Evolutionary conservation across 2,888 invertebrate species (phyloP), one percentile per base, ranked within the genome.

Genomic region (Laspeyria flexula): DNA sequence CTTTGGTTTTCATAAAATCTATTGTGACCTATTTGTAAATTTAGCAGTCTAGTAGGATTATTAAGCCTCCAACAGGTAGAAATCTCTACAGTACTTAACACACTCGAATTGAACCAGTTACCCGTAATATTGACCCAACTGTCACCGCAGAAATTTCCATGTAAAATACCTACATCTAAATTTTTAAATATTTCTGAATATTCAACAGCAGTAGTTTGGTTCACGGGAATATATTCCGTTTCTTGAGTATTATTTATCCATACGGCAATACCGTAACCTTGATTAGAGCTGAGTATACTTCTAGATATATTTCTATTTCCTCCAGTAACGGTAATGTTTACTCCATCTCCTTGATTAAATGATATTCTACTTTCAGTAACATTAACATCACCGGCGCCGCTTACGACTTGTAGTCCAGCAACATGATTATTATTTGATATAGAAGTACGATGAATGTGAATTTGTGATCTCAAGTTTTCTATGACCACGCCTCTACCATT

Each of bases 251-350:
- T 95, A 79, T 99, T 99, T 47, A 98, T 87, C 97, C 98, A 98
- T 6, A 98, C 94, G 0, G 98, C 96, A 15, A 98, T 84, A 1
- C 99, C 99, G 72, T 97, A 96, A 6, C 98, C 97, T 60, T 94
- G 94, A 85, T 99, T 99, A 0, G 97, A 96, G 42, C 96, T 96
- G 16, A 99, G 90, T 18, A 95, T 95, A 35, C 97, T 96, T 66
- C 95, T 93, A 9, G 99, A 99, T 54, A 99, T 94, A 75, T 99
- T 98, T 58, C 98, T 94, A 70, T 96, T 96, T 0, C 99, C 99
- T 0, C 99, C 99, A 1, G 97, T 96, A 55, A 97, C 97, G 0
- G 99, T 98, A 9, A 99, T 96, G 82, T 99, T 99, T 7, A 99
- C 94, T 0, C 99, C 99, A 75, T 98, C 98, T 0, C 98, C 98